Evolutionary conservation across 1,140 invertebrate species (phyloP), one percentile per base, ranked within the genome.

Genomic region (Steinernema feltiae): DNA sequence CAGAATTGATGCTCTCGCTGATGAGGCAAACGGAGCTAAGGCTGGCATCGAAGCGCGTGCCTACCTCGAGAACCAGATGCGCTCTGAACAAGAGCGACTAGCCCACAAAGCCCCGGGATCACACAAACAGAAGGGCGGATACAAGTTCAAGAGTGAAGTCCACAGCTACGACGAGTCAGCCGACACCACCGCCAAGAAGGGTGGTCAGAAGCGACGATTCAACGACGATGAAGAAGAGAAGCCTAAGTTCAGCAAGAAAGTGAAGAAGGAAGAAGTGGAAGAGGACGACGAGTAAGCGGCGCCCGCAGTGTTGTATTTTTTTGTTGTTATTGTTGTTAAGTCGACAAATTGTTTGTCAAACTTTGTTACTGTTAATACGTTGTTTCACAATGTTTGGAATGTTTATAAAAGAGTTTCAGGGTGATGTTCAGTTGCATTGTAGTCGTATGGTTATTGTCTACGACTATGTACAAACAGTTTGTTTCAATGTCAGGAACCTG

Each of bases 1-100:
- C 0, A 90, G 97, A 81, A 92, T 98, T 0, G 97, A 99, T 89
- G 97, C 96, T 1, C 90, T 99, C 18, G 94, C 94, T 3, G 97
- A 99, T 30, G 84, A 85, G 30, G 71, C 73, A 18, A 18, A 63
- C 69, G 18, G 79, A 30, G 80, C 79, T 30, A 21, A 75, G 63
- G 70, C 82, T 18, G 84, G 84, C 35, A 77, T 85, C 30, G 84
- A 86, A 17, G 70, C 74, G 17, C 82, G 85, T 70, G 82, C 82
- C 30, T 71, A 75, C 31, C 77, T 85, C 24, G 84, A 85, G 32
- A 35, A 69, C n/a, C 81, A 78, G 30, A 74, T 86, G 7, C 81
- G 83, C 46, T 35, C 32, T 12, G 85, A 85, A 69, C 70, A 81
- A 32, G 77, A 85, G n/a, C 82, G 84, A n/a, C 75, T 75, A 18